Conservation (phyloP, 2,797 vertebrate genomes). For the Pteronotus mesoamericanus region DNA sequence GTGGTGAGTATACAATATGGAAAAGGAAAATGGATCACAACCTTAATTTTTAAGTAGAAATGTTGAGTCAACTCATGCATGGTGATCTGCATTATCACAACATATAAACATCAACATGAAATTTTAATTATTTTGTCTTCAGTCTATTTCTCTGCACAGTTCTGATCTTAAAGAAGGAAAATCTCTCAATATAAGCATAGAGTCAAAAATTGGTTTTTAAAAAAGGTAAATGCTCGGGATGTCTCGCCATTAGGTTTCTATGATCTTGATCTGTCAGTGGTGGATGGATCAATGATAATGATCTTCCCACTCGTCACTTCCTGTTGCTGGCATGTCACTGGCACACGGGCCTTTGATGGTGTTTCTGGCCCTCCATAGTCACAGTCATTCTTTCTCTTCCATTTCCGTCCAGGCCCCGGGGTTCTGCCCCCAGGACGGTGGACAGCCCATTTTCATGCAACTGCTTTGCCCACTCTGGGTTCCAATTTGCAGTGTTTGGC, state of each 20-base stretch:
- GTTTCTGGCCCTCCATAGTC: background rate
- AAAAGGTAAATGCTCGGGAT: background rate
- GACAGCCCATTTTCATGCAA: background rate
- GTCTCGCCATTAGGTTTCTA: background rate
- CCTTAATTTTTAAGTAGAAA: constrained; percentile 16
- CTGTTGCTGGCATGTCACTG: background rate
- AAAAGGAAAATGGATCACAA: background rate
- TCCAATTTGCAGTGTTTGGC: background rate
- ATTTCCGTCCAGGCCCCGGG: background rate
- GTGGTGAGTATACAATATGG: background rate
- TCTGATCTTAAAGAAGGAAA: background rate
- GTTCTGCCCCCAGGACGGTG: background rate
- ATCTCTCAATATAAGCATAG: background rate
- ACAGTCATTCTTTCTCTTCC: background rate
- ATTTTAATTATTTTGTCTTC: background rate
- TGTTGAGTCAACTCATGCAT: background rate
- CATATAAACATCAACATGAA: background rate
- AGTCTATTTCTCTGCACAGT: background rate
- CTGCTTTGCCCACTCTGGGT: background rate
- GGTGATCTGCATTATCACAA: background rate
- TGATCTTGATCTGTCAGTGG: background rate
- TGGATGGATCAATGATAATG: background rate
- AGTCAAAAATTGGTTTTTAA: background rate
- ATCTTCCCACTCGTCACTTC: background rate
- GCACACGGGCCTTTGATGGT: background rate